Conservation (phyloP, 1,140 invertebrate species). For the Aphelenchoides fujianensis region DNA sequence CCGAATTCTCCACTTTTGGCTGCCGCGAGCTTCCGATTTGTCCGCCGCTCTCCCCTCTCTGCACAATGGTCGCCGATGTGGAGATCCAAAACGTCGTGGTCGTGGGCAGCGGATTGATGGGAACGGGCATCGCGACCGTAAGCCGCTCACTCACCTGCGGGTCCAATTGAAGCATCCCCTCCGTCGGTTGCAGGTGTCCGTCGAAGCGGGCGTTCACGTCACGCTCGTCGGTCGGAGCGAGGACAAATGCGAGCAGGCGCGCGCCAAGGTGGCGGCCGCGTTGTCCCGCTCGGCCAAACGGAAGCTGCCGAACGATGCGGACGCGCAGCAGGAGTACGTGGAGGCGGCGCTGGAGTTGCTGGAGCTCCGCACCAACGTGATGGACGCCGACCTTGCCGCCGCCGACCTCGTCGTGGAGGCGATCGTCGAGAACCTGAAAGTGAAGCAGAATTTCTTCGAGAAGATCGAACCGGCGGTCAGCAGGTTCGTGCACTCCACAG, state of each 20-base stretch:
- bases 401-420: constrained; percentile 57
- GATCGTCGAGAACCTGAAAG: constrained; percentile 57
- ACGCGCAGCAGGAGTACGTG: constrained; percentile 39
- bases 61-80: constrained; percentile 24
- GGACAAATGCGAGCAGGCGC: constrained; percentile 48
- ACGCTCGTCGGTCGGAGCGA: constrained; percentile 47
- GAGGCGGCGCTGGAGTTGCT: constrained; percentile 27
- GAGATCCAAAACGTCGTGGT: constrained; percentile 50
- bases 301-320: constrained; percentile 33
- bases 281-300: constrained; percentile 43
- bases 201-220: constrained; percentile 51
- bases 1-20: not conserved
- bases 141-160: constrained; percentile 1
- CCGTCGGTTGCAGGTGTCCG: constrained; percentile 43
- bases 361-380: constrained; percentile 34
- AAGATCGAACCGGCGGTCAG: constrained; percentile 13
- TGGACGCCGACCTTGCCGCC: constrained; percentile 34
- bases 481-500: constrained; percentile 15
- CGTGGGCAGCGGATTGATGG: constrained; percentile 56
- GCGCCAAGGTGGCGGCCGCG: constrained; percentile 40
- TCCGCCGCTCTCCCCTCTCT: not conserved
- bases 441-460: constrained; percentile 48
- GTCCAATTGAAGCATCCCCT: constrained; percentile 19
- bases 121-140: constrained; percentile 57
- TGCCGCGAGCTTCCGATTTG: not conserved